Percentiles rank a stretch among this genome's conserved stretches.
Conservation (phyloP, 2,888 invertebrate species). For the Hypomecis atomaria region DNA sequence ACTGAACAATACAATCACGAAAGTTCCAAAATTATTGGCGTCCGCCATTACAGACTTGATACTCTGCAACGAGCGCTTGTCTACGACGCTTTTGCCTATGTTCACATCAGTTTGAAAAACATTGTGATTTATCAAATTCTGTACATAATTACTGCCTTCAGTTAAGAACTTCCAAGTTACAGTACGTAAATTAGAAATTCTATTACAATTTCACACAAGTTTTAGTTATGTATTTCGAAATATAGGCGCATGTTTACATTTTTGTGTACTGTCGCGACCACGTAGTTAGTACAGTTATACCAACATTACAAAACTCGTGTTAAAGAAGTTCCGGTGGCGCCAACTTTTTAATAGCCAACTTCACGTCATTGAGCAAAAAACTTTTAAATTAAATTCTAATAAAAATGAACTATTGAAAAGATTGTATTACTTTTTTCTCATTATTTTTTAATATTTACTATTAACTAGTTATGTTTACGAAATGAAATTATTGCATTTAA, state of each 20-base stretch:
- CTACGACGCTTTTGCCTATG: slow-evolving; percentile 80
- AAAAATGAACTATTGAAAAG: not conserved
- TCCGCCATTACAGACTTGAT: slow-evolving; percentile 84
- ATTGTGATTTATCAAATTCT: slow-evolving; percentile 53
- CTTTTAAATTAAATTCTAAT: not conserved
- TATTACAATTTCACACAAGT: slow-evolving; percentile 27
- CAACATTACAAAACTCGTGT: slow-evolving; percentile 58
- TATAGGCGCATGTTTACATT: slow-evolving; percentile 79
- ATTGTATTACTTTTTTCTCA: too few relatives aligned
- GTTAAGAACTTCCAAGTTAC: slow-evolving; percentile 20
- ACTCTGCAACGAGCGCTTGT: slow-evolving; percentile 80
- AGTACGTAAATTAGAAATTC: slow-evolving; percentile 3
- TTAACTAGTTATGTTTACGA: not conserved
- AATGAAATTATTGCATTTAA: not conserved
- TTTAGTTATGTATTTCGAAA: slow-evolving; percentile 32
- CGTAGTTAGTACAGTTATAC: slow-evolving; percentile 76
- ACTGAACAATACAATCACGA: slow-evolving; percentile 83
- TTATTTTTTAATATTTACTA: not conserved
- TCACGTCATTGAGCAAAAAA: slow-evolving; percentile 46
- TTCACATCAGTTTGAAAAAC: slow-evolving; percentile 79
- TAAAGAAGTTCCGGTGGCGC: slow-evolving; percentile 78
- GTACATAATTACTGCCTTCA: slow-evolving; percentile 36
- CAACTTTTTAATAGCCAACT: slow-evolving; percentile 62
- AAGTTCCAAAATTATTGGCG: slow-evolving; percentile 84
- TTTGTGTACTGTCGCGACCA: slow-evolving; percentile 76